Evolutionary conservation across 2,113 vertebrate species (phyloP).

Genomic region (Lagopus muta): DNA sequence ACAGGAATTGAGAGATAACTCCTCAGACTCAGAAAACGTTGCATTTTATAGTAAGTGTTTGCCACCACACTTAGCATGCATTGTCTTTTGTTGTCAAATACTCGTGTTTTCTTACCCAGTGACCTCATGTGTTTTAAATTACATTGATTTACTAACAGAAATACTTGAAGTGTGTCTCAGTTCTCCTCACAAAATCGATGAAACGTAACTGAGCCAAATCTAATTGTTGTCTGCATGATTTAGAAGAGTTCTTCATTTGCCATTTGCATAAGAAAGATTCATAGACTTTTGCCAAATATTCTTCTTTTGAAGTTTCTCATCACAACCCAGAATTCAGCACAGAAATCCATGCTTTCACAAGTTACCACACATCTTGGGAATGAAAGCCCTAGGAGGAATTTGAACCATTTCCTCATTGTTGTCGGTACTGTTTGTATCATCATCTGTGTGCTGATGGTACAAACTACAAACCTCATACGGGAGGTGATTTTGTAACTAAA

Average conservation of each 20-base stretch:
- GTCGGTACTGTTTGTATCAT: not conserved
- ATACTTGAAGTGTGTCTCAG: conserved; percentile 80
- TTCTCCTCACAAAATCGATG: conserved; percentile 75
- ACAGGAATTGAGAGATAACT: conserved; percentile 4
- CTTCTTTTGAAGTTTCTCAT: not conserved
- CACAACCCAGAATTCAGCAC: conserved; percentile 13
- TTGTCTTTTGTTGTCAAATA: not conserved
- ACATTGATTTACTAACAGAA: conserved; percentile 85
- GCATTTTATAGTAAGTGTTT: conserved; percentile 67
- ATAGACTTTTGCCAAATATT: not conserved
- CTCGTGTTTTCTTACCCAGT: conserved; percentile 56
- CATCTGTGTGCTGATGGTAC: not conserved
- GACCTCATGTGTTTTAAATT: conserved; percentile 80
- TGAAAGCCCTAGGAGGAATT: not conserved
- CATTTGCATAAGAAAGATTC: not conserved
- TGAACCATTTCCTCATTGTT: not conserved
- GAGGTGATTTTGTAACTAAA: not conserved
- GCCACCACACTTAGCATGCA: conserved; percentile 31
- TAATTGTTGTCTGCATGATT: conserved; percentile 38
- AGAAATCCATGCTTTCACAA: not conserved
- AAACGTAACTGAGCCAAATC: conserved; percentile 72
- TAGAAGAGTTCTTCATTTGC: not conserved
- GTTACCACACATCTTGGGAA: not conserved
- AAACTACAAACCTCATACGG: not conserved
- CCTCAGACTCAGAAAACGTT: conserved; percentile 22